phyloP scores from a whole-genome alignment of 2,113 vertebrate species.

The Megaptera novaeangliae region DNA sequence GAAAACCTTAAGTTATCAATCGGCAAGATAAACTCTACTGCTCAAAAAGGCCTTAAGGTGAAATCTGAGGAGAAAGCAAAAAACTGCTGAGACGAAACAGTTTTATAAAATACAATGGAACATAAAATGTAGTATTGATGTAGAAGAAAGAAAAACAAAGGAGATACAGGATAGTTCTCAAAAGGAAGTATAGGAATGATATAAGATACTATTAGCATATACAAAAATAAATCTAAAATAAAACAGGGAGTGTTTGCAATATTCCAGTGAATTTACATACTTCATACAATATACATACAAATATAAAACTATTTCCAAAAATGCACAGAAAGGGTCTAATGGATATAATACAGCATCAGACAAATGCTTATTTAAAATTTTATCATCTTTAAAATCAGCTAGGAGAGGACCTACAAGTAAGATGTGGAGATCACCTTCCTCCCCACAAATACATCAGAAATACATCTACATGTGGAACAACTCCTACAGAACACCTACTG shows the following conservation, averaged over 20 bases:
- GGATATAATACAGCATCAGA: background rate
- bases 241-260: background rate
- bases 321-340: background rate
- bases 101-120: background rate
- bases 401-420: too few relatives aligned
- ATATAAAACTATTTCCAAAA: background rate
- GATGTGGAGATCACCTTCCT: too few relatives aligned
- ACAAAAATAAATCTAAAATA: background rate
- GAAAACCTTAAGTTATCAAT: constrained; percentile 33
- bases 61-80: constrained; percentile 24
- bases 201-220: background rate
- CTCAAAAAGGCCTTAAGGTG: constrained; percentile 23
- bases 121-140: background rate
- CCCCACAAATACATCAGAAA: too few relatives aligned
- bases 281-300: background rate
- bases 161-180: background rate
- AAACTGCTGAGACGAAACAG: background rate
- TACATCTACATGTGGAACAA: too few relatives aligned
- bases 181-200: background rate
- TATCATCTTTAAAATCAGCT: background rate
- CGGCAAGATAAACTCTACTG: constrained; percentile 16
- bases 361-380: background rate
- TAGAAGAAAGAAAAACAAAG: background rate
- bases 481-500: too few relatives aligned
- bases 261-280: background rate